These are phyloP conservation scores for Cynodonichthys magdalenae DNA, from an alignment of 2,797 vertebrate species.

Conservation along the genomic window DNA sequence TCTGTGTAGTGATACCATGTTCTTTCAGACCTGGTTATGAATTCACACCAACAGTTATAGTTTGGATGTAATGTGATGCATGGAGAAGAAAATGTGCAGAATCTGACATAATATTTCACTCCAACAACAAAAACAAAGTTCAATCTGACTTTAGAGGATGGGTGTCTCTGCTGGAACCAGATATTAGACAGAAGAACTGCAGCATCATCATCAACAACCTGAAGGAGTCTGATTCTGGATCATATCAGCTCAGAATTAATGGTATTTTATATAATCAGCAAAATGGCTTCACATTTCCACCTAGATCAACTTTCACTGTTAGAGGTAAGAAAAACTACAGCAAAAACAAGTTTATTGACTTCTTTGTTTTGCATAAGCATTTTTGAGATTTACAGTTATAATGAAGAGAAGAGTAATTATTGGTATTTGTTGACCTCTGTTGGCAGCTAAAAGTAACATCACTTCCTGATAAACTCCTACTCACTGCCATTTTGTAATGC, in stretches of 20 bases:
- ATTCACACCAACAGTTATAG: background rate
- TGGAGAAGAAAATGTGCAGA: accelerated
- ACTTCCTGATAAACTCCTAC: background rate
- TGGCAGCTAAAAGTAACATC: background rate
- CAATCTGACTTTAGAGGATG: background rate
- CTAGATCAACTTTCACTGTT: constrained; percentile 2
- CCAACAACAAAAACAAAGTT: background rate
- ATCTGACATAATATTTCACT: constrained; percentile 4
- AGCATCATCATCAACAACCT: constrained; percentile 59
- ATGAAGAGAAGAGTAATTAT: no score
- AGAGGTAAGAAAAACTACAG: constrained; percentile 34
- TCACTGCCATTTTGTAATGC: no score
- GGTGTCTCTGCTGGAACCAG: constrained; percentile 31
- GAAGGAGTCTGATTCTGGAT: constrained; percentile 42
- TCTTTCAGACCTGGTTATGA: accelerated
- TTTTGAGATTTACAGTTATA: no score
- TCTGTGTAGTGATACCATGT: constrained; percentile 52
- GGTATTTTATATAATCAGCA: accelerated
- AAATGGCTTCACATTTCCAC: accelerated
- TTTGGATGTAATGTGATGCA: constrained; percentile 49
- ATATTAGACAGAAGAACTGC: constrained; percentile 20
- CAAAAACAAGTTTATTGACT: background rate
- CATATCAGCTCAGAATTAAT: constrained; percentile 49
- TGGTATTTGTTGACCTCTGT: background rate
- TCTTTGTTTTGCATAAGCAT: no score